Percentiles rank a stretch among this genome's conserved stretches.
These are phyloP conservation scores for Tetrapedia diversipes DNA, from an alignment of 2,888 invertebrate species.

Conservation along the genomic window DNA sequence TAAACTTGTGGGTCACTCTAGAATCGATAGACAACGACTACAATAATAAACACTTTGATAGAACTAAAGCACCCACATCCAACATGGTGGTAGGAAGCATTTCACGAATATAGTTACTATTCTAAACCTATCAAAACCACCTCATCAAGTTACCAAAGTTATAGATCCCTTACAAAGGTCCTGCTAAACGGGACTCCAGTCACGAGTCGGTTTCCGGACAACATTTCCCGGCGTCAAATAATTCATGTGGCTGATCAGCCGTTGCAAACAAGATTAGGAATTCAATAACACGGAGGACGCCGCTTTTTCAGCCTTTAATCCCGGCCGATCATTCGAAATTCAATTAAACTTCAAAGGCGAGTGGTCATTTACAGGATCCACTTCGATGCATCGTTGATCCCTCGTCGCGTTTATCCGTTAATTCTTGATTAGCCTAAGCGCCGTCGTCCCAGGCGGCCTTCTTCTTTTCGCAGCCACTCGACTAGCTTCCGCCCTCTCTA, in stretches of 20 bases:
- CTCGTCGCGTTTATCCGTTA: slow-evolving; percentile 34
- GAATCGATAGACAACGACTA: too few relatives aligned
- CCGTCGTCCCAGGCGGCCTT: background rate
- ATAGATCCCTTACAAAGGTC: too few relatives aligned
- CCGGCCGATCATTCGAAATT: slow-evolving; percentile 24
- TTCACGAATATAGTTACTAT: too few relatives aligned
- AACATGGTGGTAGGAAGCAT: too few relatives aligned
- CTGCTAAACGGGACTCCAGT: too few relatives aligned
- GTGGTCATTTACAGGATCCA: slow-evolving; percentile 19
- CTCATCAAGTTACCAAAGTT: too few relatives aligned
- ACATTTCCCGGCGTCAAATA: background rate
- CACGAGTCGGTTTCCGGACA: background rate
- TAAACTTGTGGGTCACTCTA: too few relatives aligned
- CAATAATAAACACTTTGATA: too few relatives aligned
- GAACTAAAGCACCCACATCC: too few relatives aligned
- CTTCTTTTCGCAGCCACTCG: background rate
- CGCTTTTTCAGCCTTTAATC: slow-evolving; percentile 3
- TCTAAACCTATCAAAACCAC: too few relatives aligned
- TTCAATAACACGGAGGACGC: background rate
- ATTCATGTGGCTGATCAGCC: background rate
- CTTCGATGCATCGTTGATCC: slow-evolving; percentile 25
- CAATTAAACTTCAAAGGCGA: slow-evolving; percentile 49
- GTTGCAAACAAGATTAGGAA: slow-evolving; percentile 17
- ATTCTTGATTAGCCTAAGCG: slow-evolving; percentile 38
- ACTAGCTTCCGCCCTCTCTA: background rate